These are phyloP conservation scores for Pseudorasbora parva DNA, from an alignment of 2,113 vertebrate species.

Conservation along the genomic window DNA sequence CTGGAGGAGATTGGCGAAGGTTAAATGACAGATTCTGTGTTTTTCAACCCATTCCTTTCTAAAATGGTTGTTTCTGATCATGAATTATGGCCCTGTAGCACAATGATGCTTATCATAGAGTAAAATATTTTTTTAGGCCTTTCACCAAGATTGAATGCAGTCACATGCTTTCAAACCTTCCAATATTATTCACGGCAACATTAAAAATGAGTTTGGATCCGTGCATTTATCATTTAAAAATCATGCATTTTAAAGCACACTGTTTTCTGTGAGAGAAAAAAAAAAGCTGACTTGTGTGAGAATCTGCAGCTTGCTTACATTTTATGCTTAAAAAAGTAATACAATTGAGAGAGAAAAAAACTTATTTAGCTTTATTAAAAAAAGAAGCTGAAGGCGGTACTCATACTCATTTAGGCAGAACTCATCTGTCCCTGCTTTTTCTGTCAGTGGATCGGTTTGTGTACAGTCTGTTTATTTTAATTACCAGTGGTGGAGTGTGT, in stretches of 20 bases:
- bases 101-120: neutral
- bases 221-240: slow-evolving; percentile 21
- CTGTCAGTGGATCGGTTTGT: slow-evolving; percentile 5
- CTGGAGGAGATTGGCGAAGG: slow-evolving; percentile 19
- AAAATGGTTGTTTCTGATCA: slow-evolving; percentile 8
- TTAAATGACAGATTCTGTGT: slow-evolving; percentile 32
- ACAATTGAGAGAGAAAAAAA: neutral
- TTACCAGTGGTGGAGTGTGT: slow-evolving; percentile 44
- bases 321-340: neutral
- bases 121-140: neutral
- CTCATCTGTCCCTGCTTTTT: slow-evolving; percentile 16
- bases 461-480: slow-evolving; percentile 58
- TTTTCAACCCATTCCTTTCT: slow-evolving; percentile 2
- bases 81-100: neutral
- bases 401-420: slow-evolving; percentile 27
- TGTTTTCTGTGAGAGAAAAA: neutral
- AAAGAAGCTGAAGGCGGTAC: neutral
- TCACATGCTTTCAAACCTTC: neutral
- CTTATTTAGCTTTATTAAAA: neutral
- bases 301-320: neutral
- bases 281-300: neutral
- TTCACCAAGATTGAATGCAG: slow-evolving; percentile 3
- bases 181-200: neutral
- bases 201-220: neutral
- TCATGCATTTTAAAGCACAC: neutral